A percentile compares a stretch with the other conserved stretches of the same genome.
Evolutionary conservation across 2,888 invertebrate genomes (phyloP).

Genomic region (Encarsia formosa): DNA sequence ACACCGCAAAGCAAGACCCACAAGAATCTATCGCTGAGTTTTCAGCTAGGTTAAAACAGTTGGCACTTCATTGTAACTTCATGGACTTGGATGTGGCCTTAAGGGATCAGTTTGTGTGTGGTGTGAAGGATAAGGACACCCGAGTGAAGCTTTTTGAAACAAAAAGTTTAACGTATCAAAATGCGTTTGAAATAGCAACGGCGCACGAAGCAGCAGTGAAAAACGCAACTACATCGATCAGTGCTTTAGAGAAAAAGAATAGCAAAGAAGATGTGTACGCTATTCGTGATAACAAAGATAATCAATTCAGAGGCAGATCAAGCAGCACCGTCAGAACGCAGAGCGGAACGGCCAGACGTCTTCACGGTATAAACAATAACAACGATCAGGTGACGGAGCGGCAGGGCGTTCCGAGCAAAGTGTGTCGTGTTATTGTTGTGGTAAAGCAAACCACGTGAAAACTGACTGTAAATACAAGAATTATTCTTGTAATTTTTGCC

Average conservation of each 20-base stretch:
- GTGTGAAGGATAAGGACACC: neutral
- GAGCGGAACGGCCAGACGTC: neutral
- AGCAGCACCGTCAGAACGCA: neutral
- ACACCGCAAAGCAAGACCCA: slow-evolving; percentile 21
- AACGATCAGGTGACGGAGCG: neutral
- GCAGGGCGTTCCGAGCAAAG: neutral
- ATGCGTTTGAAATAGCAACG: slow-evolving; percentile 1
- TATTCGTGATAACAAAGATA: neutral
- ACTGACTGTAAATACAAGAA: slow-evolving; percentile 4
- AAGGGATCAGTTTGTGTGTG: slow-evolving; percentile 29
- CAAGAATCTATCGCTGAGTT: no score
- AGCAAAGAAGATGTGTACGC: neutral
- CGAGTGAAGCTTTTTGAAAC: slow-evolving; percentile 3
- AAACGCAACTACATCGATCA: slow-evolving; percentile 4
- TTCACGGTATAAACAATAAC: neutral
- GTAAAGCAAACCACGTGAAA: slow-evolving; percentile 4
- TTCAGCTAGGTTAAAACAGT: slow-evolving; percentile 24
- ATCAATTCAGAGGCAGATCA: neutral
- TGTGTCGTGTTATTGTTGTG: slow-evolving; percentile 14
- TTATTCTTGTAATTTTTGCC: slow-evolving; percentile 4
- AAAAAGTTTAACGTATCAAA: neutral
- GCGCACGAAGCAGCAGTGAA: slow-evolving; percentile 2
- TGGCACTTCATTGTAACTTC: slow-evolving; percentile 28
- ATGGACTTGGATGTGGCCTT: slow-evolving; percentile 17
- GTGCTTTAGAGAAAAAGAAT: neutral